Conservation (phyloP, 2,888 invertebrate genomes). For the Drosophila fulvimacula region DNA sequence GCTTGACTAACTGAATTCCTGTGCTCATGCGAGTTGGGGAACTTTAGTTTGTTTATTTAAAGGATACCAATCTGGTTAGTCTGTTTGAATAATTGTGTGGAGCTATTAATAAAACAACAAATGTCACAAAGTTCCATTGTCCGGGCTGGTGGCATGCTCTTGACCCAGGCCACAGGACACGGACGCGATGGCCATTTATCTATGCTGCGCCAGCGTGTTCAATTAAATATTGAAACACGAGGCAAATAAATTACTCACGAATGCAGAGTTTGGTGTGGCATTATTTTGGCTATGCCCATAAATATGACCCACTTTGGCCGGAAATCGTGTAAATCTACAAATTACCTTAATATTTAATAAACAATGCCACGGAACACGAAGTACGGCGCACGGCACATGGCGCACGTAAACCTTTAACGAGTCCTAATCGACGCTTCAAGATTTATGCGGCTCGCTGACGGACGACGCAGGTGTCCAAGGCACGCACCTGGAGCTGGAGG, state of each 20-base stretch:
- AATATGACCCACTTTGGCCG: conserved; percentile 59
- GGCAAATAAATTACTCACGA: conserved; percentile 65
- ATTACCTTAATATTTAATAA: conserved; percentile 79
- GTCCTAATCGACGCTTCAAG: conserved; percentile 47
- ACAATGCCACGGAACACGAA: conserved; percentile 27
- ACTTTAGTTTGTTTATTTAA: not conserved
- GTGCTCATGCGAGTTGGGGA: not conserved
- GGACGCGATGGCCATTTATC: conserved; percentile 64
- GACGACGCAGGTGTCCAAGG: not conserved
- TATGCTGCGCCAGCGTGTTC: conserved; percentile 63
- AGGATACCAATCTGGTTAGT: conserved; percentile 10
- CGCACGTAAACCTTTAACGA: conserved; percentile 47
- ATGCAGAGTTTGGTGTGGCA: conserved; percentile 2
- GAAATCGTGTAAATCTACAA: conserved; percentile 72
- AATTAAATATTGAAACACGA: conserved; percentile 73
- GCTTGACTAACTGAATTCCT: not conserved
- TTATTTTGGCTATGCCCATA: conserved; percentile 44
- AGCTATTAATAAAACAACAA: conserved; percentile 65
- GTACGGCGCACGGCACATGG: not conserved
- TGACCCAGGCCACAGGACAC: conserved; percentile 13
- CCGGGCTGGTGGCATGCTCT: conserved; percentile 25
- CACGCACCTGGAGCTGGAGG: not conserved
- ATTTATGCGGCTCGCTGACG: conserved; percentile 63
- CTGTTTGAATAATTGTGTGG: conserved; percentile 30
- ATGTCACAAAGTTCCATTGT: conserved; percentile 16